Evolutionary conservation across 1,140 invertebrate species (phyloP).

Genomic region (Tyrophagus putrescentiae): DNA sequence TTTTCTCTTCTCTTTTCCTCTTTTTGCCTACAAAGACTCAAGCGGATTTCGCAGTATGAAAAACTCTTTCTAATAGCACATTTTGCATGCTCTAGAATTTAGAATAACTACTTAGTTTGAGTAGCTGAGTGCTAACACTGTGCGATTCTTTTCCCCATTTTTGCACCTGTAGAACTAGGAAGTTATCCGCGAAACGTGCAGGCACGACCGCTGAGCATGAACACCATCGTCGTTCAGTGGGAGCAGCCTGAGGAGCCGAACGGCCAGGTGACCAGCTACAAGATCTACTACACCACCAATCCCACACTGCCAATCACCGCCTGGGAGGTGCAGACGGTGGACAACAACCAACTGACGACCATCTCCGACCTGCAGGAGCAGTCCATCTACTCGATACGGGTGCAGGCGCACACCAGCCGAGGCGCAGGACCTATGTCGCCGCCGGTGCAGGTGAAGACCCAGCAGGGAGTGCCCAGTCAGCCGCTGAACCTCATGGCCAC

Average conservation of each 20-base stretch:
- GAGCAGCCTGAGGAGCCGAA: constrained; percentile 90
- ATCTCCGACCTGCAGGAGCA: constrained; percentile 73
- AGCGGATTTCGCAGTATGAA: neutral
- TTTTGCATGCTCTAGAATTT: neutral
- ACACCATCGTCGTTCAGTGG: constrained; percentile 92
- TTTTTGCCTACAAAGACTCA: neutral
- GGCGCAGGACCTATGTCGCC: constrained; percentile 75
- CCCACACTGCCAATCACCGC: constrained; percentile 64
- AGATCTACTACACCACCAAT: constrained; percentile 87
- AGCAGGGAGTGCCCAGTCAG: constrained; percentile 90
- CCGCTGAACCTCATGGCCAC: constrained; percentile 59
- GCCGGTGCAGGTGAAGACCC: constrained; percentile 85
- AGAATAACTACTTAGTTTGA: too few species aligned
- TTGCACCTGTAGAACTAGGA: constrained; percentile 57
- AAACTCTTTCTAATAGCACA: neutral
- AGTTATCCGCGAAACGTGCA: constrained; percentile 82
- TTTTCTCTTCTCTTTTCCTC: neutral
- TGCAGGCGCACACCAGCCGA: constrained; percentile 77
- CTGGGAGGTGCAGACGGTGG: constrained; percentile 81
- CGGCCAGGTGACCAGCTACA: constrained; percentile 91
- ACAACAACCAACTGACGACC: constrained; percentile 81
- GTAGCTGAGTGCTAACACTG: too few species aligned
- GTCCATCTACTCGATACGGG: constrained; percentile 75
- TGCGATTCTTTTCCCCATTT: constrained; percentile 3
- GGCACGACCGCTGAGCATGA: constrained; percentile 78